phyloP scores from a whole-genome alignment of 2,888 invertebrate species.

The Dasypogon diadema region DNA sequence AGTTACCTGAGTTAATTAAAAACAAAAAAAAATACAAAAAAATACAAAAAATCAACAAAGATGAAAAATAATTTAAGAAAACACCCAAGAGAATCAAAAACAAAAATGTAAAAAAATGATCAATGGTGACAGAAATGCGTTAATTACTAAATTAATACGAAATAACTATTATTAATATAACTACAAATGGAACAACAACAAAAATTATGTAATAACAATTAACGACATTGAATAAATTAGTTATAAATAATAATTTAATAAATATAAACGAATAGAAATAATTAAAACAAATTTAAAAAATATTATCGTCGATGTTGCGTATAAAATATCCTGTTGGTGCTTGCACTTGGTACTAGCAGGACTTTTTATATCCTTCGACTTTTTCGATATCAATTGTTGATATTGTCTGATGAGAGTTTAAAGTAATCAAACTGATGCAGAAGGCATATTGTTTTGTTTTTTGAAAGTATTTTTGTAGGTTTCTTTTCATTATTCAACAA shows the following conservation, averaged over 20 bases:
- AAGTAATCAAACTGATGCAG: slow-evolving; percentile 10
- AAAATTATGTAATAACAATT: slow-evolving; percentile 48
- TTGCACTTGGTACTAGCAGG: not conserved
- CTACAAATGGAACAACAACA: slow-evolving; percentile 23
- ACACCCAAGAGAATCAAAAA: not conserved
- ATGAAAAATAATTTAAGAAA: slow-evolving; percentile 4
- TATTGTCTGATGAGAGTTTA: slow-evolving; percentile 30
- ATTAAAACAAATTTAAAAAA: slow-evolving; percentile 41
- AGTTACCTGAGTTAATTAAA: slow-evolving; percentile 17
- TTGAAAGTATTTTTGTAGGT: too few species aligned
- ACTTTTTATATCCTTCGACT: slow-evolving; percentile 41
- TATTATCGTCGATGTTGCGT: slow-evolving; percentile 41
- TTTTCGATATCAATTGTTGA: slow-evolving; percentile 35
- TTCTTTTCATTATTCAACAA: too few species aligned
- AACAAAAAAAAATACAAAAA: not conserved
- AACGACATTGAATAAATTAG: slow-evolving; percentile 35
- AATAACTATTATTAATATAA: slow-evolving; percentile 34
- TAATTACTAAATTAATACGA: slow-evolving; percentile 45
- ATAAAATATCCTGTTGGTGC: slow-evolving; percentile 20
- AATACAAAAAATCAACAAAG: not conserved
- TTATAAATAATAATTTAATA: slow-evolving; percentile 39
- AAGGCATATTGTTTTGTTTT: too few species aligned
- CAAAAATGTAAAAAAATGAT: slow-evolving; percentile 24
- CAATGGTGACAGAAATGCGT: slow-evolving; percentile 24
- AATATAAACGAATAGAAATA: slow-evolving; percentile 45